Evolutionary conservation across 2,888 invertebrate genomes (phyloP), one percentile per base, ranked within the genome.

Genomic region (Cephus runcator): DNA sequence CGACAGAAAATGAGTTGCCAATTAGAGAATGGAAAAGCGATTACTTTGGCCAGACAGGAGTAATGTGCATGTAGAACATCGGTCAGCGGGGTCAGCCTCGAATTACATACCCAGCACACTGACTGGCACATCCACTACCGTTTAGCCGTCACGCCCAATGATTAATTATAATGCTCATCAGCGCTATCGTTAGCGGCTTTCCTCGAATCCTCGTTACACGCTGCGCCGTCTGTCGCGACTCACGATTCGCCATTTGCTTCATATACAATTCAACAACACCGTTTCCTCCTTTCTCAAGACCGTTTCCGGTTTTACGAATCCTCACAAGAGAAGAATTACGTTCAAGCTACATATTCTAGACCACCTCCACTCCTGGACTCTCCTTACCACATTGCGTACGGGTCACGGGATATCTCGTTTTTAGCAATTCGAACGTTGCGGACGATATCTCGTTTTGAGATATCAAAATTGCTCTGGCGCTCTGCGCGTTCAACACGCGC

Each of bases 151-250:
- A 33, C 71, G 4, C 71, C 34, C 56, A 69, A 73, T 77, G 77
- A 77, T 77, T 77, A 74, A 77, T 77, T 75, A 69, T 69, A 74
- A 77, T 74, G 77, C 74, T 77, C 77, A 73, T 77, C 77, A 77
- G 74, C 74, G 77, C 31, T 71, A 71, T 31, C 71, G 71, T 71
- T 31, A 31, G 71, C 71, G 56, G 56, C 56, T 56, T 56, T 56
- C 23, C 56, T 23, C 56, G 56, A 23, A 56, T 56, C 56, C 56
- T 56, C 56, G 23, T 23, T 56, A 56, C 56, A 56, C 40, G 40
- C 56, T 56, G 56, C 56, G 56, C 56, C 56, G 56, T 23, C 56
- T 56, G 56, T 23, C 56, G 56, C 56, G 56, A 56, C 56, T 56
- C 56, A 23, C 56, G 23, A 56, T 1, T 56, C 56, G 56, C 56